Base-by-base conservation (phyloP, 1,140 invertebrate genomes). In the Cotesia glomerata region DNA sequence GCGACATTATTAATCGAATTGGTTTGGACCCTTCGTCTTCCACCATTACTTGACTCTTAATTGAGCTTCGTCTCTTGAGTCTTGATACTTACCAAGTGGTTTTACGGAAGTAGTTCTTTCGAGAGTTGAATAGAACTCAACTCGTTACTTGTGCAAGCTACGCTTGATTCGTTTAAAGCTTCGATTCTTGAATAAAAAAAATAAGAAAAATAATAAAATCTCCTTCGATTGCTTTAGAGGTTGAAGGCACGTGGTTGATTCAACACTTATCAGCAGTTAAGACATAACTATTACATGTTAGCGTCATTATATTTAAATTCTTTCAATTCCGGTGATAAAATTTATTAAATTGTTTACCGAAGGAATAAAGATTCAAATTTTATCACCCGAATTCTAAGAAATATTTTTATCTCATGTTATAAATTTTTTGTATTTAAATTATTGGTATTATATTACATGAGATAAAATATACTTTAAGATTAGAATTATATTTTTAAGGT, bases 1-100 rank as follows among this genome's bases (percentile, higher is more conserved):
- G 56, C 18, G 39, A 58, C 52, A 72, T 72, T 26, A 26, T 26
- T 72, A 72, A 72, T 72, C 70, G 62, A 72, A 72, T 72, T 72
- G 54, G 34, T 64, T 61, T 26, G 52, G 35, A 66, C 63, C 54
- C 63, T 66, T 59, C 54, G 54, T 72, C 54, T 26, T 54, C 35
- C 62, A 61, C 13, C 54, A 16, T 36, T 14, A 59, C 39, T 45
- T 45, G 39, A 45, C 54, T 32, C 61, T 56, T 71, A 64, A 71
- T 64, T 64, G 70, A 58, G 63, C 62, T 64, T 63, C 65, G 52
- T 67, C 65, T 67, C 26, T 52, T 35, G 11, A 8, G 26, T 18
- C 18, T 18, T 18, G 16, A 34, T 61, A 32, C 26, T 61, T 9
- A 61, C 3, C 18, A 61, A 13, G 18, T 61, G 26, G 58, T 26